phyloP scores from a whole-genome alignment of 2,113 vertebrate genomes.

The Procapra przewalskii region DNA sequence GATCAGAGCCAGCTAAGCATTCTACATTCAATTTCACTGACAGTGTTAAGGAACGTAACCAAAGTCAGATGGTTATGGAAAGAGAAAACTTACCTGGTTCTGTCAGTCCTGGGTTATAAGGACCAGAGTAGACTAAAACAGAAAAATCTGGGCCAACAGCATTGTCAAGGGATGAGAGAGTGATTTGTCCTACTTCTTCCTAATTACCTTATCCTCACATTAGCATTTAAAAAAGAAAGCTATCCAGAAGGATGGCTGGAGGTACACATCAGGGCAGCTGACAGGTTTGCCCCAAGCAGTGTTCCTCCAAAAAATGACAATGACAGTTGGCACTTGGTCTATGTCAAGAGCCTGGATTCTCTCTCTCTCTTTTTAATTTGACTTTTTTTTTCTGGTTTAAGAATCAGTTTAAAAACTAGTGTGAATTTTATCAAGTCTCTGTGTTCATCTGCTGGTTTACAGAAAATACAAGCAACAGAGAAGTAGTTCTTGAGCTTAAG shows the following conservation, averaged over 20 bases:
- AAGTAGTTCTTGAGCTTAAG: not conserved
- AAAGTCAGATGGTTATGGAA: not conserved
- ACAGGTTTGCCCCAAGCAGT: not conserved
- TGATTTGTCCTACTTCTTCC: constrained; percentile 12
- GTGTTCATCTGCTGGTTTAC: not conserved
- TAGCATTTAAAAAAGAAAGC: constrained; percentile 23
- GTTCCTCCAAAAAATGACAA: not conserved
- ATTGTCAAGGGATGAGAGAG: constrained; percentile 23
- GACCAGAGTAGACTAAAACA: not conserved
- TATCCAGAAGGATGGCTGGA: not conserved
- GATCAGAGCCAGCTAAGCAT: not conserved
- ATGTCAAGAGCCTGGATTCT: not conserved
- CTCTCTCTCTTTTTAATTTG: not conserved
- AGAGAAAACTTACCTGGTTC: not conserved
- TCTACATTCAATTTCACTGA: not conserved
- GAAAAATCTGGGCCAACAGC: not conserved
- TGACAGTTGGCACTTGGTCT: not conserved
- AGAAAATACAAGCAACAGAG: not conserved
- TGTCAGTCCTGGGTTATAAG: not conserved
- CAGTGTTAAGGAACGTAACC: not conserved
- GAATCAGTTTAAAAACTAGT: not conserved
- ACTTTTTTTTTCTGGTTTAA: not conserved
- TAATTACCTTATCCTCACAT: constrained; percentile 1
- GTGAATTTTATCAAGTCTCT: constrained; percentile 20
- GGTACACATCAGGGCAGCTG: not conserved